phyloP scores from a whole-genome alignment of 2,113 vertebrate species.

The Gadus chalcogrammus region DNA sequence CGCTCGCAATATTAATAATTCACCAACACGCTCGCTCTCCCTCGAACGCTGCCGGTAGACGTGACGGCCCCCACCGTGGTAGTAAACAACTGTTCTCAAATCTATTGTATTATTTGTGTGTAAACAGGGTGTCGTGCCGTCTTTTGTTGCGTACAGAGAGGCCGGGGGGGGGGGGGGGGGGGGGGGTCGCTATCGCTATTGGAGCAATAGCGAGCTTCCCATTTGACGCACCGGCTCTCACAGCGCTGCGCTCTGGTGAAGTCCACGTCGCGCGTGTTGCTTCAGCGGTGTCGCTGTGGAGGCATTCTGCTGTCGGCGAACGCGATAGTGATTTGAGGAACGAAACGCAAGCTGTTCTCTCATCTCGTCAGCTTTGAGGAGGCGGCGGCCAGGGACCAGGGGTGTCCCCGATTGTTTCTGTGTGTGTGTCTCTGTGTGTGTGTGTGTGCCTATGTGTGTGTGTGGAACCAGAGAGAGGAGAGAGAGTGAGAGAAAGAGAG shows the following conservation, averaged over 20 bases:
- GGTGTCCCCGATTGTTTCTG: conserved; percentile 56
- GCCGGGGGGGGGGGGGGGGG: conserved; percentile 21
- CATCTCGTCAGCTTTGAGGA: conserved; percentile 57
- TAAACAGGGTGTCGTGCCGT: neutral
- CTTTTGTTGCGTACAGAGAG: neutral
- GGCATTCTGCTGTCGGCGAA: conserved; percentile 39
- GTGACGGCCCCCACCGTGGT: conserved; percentile 18
- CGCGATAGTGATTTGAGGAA: conserved; percentile 36
- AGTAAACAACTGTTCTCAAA: conserved; percentile 46
- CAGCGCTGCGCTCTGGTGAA: conserved; percentile 28
- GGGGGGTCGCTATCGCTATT: conserved; percentile 6
- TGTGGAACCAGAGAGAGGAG: conserved; percentile 17
- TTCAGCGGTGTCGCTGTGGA: conserved; percentile 36
- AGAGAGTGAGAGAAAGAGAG: conserved; percentile 2
- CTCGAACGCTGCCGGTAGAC: no score
- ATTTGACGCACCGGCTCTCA: neutral
- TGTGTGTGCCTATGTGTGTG: neutral
- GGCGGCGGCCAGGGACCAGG: conserved; percentile 42
- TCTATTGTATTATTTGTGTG: conserved; percentile 2
- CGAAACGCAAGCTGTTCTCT: conserved; percentile 54
- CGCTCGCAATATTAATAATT: conserved; percentile 73
- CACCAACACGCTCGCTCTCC: conserved; percentile 44
- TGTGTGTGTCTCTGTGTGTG: conserved; percentile 10
- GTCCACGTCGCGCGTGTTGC: neutral
- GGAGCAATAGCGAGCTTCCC: neutral